Evolutionary conservation across 2,113 vertebrate species (phyloP).

Genomic region (Leptocoma aspasia): DNA sequence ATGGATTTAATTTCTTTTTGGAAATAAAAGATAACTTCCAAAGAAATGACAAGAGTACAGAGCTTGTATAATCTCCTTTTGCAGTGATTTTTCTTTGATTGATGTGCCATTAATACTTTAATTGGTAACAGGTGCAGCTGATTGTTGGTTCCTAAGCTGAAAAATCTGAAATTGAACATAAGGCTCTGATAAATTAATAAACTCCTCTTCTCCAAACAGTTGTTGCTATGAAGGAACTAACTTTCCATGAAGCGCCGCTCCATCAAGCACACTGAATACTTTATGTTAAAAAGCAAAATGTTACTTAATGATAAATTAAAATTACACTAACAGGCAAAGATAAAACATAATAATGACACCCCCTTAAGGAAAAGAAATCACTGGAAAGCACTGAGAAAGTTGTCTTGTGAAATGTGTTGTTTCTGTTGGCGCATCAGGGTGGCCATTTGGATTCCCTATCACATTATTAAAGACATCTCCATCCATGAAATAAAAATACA

Average conservation of each 20-base stretch:
- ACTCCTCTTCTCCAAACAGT: constrained; percentile 81
- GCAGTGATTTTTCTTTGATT: constrained; percentile 78
- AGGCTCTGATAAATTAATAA: constrained; percentile 87
- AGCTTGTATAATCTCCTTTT: constrained; percentile 73
- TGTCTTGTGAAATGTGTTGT: constrained; percentile 71
- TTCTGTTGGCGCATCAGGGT: constrained; percentile 60
- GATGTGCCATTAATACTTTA: constrained; percentile 84
- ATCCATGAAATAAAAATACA: constrained; percentile 69
- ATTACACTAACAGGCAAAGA: constrained; percentile 72
- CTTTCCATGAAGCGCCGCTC: constrained; percentile 76
- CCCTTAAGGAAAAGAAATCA: constrained; percentile 72
- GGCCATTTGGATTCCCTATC: constrained; percentile 66
- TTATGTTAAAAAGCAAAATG: constrained; percentile 82
- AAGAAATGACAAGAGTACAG: constrained; percentile 68
- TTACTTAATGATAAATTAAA: constrained; percentile 83
- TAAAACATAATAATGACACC: constrained; percentile 70
- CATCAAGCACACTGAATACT: constrained; percentile 80
- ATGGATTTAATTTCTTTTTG: constrained; percentile 73
- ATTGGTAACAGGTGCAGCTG: constrained; percentile 87
- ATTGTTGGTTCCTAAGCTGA: constrained; percentile 79
- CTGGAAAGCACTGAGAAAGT: constrained; percentile 63
- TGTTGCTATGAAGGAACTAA: constrained; percentile 78
- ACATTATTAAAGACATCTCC: constrained; percentile 67
- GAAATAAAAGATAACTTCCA: constrained; percentile 75
- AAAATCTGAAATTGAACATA: constrained; percentile 84